Evolutionary conservation across 1,140 invertebrate genomes (phyloP), one percentile per base, ranked within the genome.

Genomic region (Leptonema lineaticorne): DNA sequence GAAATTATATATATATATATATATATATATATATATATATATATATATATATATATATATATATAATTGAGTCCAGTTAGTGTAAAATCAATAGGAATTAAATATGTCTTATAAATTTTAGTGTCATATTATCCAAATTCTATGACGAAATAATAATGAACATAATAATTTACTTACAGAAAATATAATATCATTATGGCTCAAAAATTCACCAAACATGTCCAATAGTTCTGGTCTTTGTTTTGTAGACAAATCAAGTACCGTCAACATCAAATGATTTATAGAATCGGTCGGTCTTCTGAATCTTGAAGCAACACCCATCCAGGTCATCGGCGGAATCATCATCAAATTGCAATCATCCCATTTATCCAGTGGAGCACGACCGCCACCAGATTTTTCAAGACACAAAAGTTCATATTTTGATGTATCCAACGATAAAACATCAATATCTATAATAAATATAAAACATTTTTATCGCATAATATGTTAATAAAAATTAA

Each of bases 141-240:
- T 6, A 33, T 33, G 30, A 14, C 9, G 9, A 11, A 41, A 2
- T 41, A n/a, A n/a, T n/a, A n/a, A n/a, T n/a, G n/a, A n/a, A 37
- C 9, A 27, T 18, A 41, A 22, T 41, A 63, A n/a, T 27, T 24
- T 60, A 69, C 68, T 57, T 28, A 69, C 80, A 75, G 75, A 79
- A 63, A 82, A 82, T 46, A 82, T 79, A 33, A 82, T 76, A 66
- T 82, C 80, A 67, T 82, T 78, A 22, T 82, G 81, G 74, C 81
- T 81, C 53, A 81, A 75, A 71, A 78, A 82, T 69, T 82, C 79
- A 41, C 79, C 80, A 62, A 81, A 82, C 48, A 82, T 79, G 60
- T 82, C 79, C 67, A 82, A 81, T 16, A 82, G 64, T 20, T 81
- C 78, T 1, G 53, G 72, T 45, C 74, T 77, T 6, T 71, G 66